Evolutionary conservation across 1,140 invertebrate species (phyloP), one percentile per base, ranked within the genome.

Genomic region (Paralvinella palmiformis): DNA sequence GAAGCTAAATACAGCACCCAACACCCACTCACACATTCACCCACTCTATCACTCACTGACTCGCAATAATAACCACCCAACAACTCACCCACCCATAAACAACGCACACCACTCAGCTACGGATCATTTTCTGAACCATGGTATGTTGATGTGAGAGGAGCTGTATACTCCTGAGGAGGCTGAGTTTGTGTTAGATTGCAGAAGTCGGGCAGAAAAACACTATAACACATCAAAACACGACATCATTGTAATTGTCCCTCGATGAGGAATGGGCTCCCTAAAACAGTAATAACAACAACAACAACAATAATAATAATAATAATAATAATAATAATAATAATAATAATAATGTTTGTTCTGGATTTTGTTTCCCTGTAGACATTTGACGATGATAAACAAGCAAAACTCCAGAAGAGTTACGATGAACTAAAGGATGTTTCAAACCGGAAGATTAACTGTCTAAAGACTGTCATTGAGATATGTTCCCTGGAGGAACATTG

Each of bases 371-470:
- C 7, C 50, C 7, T 53, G 24, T 22, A 27, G 7, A 22, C 24
- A 27, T 24, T 15, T 53, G 17, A 31, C 3, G 31, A 22, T 17
- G 2, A 5, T 24, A 5, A 27, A 31, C 5, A 27, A 17, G 53
- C 2, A 53, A 15, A 53, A 10, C 7, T 24, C n/a, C 50, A 15
- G 50, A n/a, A 10, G 50, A 15, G 50, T 15, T 53, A 15, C 33
- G 1, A 13, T 31, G 27, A 32, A 31, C 6, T 57, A 31, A 7
- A 57, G 55, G 10, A 32, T 27, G 33, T 33, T 20, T 57, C 55
- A 13, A 24, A 57, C 20, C 27, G 33, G 5, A 57, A 57, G 55
- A 57, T 57, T 13, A 57, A 57, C 55, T 57, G 55, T 33, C 27
- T 57, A 20, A 57, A 57, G 13, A 32, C 55, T 10, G 33, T 57